Evolutionary conservation across 2,888 invertebrate genomes (phyloP).

Genomic region (Drosophila mettleri): DNA sequence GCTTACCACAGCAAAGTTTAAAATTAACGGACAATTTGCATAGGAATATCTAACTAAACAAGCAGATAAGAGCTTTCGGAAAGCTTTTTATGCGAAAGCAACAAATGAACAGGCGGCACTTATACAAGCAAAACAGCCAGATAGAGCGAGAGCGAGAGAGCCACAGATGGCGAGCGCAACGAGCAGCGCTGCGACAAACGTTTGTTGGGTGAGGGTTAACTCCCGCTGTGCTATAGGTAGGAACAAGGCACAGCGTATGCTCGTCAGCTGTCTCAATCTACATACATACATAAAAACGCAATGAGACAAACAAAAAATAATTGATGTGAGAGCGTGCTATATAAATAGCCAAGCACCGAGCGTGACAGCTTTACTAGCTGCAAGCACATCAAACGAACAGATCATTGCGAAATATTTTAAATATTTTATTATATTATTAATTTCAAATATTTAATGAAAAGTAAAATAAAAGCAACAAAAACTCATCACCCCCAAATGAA

Average conservation of each 20-base stretch:
- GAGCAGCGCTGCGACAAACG: constrained; percentile 31
- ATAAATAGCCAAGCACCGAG: constrained; percentile 31
- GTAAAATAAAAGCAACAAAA: neutral
- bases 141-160: neutral
- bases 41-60: constrained; percentile 19
- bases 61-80: constrained; percentile 24
- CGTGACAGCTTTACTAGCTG: neutral
- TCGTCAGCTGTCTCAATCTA: constrained; percentile 45
- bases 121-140: neutral
- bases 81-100: constrained; percentile 49
- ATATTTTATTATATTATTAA: neutral
- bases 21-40: constrained; percentile 15
- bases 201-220: constrained; percentile 36
- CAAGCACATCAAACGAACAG: constrained; percentile 5
- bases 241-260: constrained; percentile 30
- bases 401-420: neutral
- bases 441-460: neutral
- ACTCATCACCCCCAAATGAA: no score
- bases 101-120: neutral
- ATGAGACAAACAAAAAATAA: constrained; percentile 29
- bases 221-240: constrained; percentile 21
- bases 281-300: constrained; percentile 7
- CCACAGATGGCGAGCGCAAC: constrained; percentile 1
- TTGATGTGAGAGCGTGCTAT: constrained; percentile 19
- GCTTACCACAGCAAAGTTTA: neutral